A percentile compares a stretch with the other conserved stretches of the same genome.
Conservation (phyloP, 2,888 invertebrate species). For the Metallyticus violacea region DNA sequence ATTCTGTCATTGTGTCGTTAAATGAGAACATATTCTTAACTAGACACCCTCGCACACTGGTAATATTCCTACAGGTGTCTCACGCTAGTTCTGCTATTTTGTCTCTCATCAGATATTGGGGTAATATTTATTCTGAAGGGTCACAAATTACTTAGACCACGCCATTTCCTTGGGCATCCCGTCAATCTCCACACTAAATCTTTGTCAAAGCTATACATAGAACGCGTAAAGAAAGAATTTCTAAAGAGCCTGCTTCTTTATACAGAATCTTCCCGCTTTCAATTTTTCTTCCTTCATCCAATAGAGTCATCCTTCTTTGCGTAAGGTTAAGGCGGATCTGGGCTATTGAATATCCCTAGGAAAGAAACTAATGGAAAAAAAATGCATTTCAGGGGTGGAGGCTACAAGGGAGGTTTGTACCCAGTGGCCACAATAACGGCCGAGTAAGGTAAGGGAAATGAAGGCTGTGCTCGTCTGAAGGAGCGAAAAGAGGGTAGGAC, state of each 20-base stretch:
- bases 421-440: background rate
- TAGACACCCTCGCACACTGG: too few relatives aligned
- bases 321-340: background rate
- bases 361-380: background rate
- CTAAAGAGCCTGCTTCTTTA: background rate
- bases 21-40: too few relatives aligned
- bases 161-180: background rate
- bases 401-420: background rate
- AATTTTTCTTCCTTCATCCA: background rate
- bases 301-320: background rate
- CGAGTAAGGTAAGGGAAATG: background rate
- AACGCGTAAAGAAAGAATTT: background rate
- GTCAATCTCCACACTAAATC: background rate
- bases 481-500: too few relatives aligned
- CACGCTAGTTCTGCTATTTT: too few relatives aligned
- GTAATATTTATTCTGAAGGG: too few relatives aligned
- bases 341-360: too few relatives aligned
- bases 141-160: background rate
- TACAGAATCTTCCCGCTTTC: background rate
- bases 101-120: too few relatives aligned
- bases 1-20: too few relatives aligned
- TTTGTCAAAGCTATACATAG: background rate
- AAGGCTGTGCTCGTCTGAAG: too few relatives aligned
- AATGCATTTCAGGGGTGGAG: background rate
- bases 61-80: too few relatives aligned